Base-by-base conservation (phyloP, 2,113 vertebrate genomes). In the Atractosteus spatula region DNA sequence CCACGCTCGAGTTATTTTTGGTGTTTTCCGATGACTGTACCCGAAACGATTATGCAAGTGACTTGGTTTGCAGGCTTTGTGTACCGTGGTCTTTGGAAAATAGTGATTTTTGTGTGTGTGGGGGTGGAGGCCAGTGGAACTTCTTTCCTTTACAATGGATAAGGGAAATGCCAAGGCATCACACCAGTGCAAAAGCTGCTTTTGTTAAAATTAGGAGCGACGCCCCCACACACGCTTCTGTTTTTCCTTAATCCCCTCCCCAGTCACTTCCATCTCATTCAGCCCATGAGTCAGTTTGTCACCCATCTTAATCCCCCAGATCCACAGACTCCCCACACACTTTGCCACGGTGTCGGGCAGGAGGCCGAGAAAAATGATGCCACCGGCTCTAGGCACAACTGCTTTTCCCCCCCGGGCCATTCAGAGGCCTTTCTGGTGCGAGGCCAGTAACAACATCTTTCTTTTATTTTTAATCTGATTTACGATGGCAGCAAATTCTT, bases 401-500 rank as follows among this genome's bases (percentile, higher is more conserved):
- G 5, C 47, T 10, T 51, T 51, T 1, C 47, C 1, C 29, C 47
- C 10, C 47, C 10, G 47, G 47, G 47, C 47, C 47, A 2, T 10
- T 1, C 47, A 51, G 47, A 10, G 47, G 47, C 10, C 47, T 51
- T 10, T 51, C 47, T 51, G 47, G 47, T 51, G 5, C 47, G 10
- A 51, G 47, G 5, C 47, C 47, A 51, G 47, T 51, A 51, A 51
- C 10, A 51, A 51, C 10, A 51, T 68, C 62, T 51, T 64, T 43
- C 55, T 71, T 61, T 72, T 59, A 64, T 76, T 71, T 76, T 61
- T 29, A 67, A n/a, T 45, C 71, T 76, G 71, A 77, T 74, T 70
- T 72, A 76, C 3, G 10, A 10, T 51, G 47, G 47, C 47, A 51
- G 47, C 10, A 51, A 51, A 51, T 7, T 51, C 47, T 10, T 51